Percentiles rank a stretch among this genome's conserved stretches.
Evolutionary conservation across 2,797 vertebrate genomes (phyloP).

Genomic region (Gymnopithys bicolor): DNA sequence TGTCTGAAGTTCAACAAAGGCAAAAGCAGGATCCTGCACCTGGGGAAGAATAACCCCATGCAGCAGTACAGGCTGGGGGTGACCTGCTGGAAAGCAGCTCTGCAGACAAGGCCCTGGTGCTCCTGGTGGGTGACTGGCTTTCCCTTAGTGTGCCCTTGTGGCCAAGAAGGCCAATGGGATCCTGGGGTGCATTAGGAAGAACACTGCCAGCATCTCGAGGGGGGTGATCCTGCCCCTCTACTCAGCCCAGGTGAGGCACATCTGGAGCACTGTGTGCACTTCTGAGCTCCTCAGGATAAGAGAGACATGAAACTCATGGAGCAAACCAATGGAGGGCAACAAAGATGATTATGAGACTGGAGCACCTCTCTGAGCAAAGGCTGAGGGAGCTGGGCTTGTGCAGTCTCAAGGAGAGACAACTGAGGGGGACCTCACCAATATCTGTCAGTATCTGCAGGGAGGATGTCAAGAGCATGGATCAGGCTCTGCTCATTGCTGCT

Average conservation of each 20-base stretch:
- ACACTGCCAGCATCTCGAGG: not conserved
- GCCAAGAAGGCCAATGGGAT: not conserved
- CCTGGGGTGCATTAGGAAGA: not conserved
- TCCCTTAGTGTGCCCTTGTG: not conserved
- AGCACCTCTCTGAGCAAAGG: not conserved
- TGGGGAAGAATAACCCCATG: not conserved
- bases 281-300: not conserved
- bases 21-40: not conserved
- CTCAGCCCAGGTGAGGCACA: not conserved
- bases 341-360: not conserved
- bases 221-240: not conserved
- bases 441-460: not conserved
- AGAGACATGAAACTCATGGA: not conserved
- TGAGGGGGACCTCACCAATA: not conserved
- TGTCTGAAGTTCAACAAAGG: not conserved
- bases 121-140: not conserved
- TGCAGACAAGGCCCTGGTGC: not conserved
- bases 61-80: not conserved
- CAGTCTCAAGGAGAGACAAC: not conserved
- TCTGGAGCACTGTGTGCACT: too few relatives aligned
- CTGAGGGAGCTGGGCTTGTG: not conserved
- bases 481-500: not conserved
- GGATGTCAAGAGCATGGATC: not conserved
- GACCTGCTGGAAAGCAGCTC: not conserved
- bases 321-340: not conserved